Base-by-base conservation (phyloP, 2,888 invertebrate species). In the Melikaiella ostensackeni region DNA sequence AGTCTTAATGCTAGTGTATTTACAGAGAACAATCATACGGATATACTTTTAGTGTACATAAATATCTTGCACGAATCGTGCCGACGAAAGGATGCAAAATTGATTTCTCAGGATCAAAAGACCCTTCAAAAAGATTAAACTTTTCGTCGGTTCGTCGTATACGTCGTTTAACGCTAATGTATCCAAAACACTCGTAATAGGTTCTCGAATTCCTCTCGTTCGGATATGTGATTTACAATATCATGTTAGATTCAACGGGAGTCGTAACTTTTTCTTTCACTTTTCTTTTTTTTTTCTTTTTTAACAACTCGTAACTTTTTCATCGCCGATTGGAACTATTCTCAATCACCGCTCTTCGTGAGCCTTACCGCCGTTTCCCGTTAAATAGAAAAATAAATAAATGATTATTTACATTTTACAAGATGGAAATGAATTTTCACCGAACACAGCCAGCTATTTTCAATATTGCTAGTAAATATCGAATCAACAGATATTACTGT, bases 341-440 rank as follows among this genome's bases (percentile, higher is more conserved):
- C 24, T 70, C n/a, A 59, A 59, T 59, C 16, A 16, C 27, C 21
- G 21, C 55, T 55, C 21, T 55, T 21, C 9, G 21, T 9, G 55
- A 55, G 55, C 11, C 19, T 21, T 42, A 66, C 24, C 24, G n/a
- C n/a, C 70, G 42, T 24, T 46, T 50, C 70, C 81, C 83, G 84
- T 85, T 85, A 87, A 86, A 87, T 89, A 89, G 86, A 89, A 88
- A 89, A 89, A 89, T 89, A 89, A 89, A 87, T 86, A 87, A 89
- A 89, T 88, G 87, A 81, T 84, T 88, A 90, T 90, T 88, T 90
- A 89, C 89, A 89, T 89, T 90, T 88, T 90, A 89, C 89, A 89
- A 84, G 86, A 88, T 89, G 87, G 82, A 82, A 88, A 89, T 70
- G 70, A 70, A 33, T 70, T n/a, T 8, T 70, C 70, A 70, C 30